Evolutionary conservation across 2,113 vertebrate species (phyloP).

Genomic region (Plecotus auritus): DNA sequence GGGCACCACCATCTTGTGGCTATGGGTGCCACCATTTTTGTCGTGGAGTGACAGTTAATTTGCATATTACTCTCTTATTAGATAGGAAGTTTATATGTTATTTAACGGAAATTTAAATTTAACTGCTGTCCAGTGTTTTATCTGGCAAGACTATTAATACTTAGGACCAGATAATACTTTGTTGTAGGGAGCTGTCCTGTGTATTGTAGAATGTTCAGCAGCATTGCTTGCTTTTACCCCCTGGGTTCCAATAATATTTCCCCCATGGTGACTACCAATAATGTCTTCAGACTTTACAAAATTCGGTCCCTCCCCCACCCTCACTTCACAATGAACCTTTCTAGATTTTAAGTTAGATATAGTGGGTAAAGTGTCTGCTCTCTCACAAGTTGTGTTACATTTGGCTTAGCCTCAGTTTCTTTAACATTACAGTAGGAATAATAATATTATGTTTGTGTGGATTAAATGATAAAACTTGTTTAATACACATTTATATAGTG

Average conservation of each 20-base stretch:
- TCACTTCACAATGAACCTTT: not conserved
- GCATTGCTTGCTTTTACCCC: not conserved
- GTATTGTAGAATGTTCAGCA: not conserved
- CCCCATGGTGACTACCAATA: not conserved
- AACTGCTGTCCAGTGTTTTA: not conserved
- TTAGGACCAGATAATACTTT: not conserved
- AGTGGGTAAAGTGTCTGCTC: not conserved
- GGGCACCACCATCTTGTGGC: too few species aligned
- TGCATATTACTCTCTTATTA: too few species aligned
- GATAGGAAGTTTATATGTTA: not conserved
- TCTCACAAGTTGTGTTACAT: not conserved
- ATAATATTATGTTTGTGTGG: not conserved
- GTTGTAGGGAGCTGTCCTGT: not conserved
- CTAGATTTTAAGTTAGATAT: not conserved
- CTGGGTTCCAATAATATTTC: not conserved
- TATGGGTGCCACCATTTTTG: too few species aligned
- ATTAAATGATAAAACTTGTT: not conserved
- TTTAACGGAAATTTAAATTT: not conserved
- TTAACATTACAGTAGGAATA: not conserved
- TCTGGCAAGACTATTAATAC: not conserved
- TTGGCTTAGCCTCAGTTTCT: not conserved
- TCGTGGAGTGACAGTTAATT: too few species aligned
- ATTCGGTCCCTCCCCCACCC: rapidly evolving
- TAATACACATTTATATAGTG: not conserved
- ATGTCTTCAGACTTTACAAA: not conserved